Conservation (phyloP, 2,113 vertebrate genomes). For the Psammodynastes pulverulentus region DNA sequence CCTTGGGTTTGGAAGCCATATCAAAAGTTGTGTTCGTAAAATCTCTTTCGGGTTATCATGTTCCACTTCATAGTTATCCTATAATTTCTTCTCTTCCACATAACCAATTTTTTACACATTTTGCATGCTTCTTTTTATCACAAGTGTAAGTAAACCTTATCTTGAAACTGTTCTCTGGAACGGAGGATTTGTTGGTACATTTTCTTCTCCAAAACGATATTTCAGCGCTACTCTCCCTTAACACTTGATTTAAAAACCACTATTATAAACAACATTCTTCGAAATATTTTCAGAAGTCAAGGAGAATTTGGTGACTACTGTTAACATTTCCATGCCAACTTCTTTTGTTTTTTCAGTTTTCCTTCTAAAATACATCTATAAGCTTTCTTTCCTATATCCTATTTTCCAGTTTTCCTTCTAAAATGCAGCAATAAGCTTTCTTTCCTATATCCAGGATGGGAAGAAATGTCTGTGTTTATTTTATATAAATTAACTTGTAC, state of each 20-base stretch:
- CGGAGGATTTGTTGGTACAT: constrained; percentile 10
- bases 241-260: background rate
- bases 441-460: background rate
- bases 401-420: too few species aligned
- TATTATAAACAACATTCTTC: background rate
- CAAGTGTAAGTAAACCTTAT: constrained; percentile 39
- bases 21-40: constrained; percentile 28
- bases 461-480: background rate
- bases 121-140: constrained; percentile 38
- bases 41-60: constrained; percentile 22
- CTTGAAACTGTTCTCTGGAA: constrained; percentile 20
- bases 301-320: constrained; percentile 29
- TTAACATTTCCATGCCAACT: constrained; percentile 17
- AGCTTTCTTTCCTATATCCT: too few species aligned
- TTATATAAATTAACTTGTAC: constrained; percentile 25
- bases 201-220: background rate
- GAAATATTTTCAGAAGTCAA: constrained; percentile 29
- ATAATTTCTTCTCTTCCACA: constrained; percentile 6
- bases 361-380: background rate
- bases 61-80: constrained; percentile 30
- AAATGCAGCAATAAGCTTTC: constrained; percentile 9
- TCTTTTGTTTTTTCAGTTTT: constrained; percentile 37
- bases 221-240: background rate
- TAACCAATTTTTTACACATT: constrained; percentile 28
- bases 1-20: constrained; percentile 34